phyloP scores from a whole-genome alignment of 2,797 vertebrate genomes.

The Oryzias sinensis region DNA sequence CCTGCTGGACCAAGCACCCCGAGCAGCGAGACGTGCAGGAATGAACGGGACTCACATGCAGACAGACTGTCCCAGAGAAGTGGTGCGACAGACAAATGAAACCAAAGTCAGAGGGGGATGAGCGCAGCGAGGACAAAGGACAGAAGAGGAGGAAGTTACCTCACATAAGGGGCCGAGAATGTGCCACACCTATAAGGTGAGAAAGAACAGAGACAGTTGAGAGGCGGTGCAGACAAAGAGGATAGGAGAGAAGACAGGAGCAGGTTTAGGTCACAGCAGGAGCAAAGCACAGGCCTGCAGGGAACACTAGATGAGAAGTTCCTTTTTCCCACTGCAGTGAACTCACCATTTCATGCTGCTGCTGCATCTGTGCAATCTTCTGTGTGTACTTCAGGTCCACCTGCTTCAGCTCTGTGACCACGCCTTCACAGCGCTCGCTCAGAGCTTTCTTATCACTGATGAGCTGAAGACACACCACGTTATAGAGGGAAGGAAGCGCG shows the following conservation, averaged over 20 bases:
- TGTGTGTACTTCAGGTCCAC: conserved; percentile 89
- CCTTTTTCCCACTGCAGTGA: too few relatives aligned
- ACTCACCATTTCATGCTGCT: conserved; percentile 91
- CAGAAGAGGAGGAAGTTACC: conserved; percentile 76
- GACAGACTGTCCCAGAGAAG: conserved; percentile 44
- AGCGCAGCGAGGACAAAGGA: not conserved
- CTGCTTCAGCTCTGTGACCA: conserved; percentile 86
- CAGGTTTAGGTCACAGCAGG: conserved; percentile 14
- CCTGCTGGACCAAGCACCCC: too few relatives aligned
- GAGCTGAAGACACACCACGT: conserved; percentile 73
- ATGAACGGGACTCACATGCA: conserved; percentile 56
- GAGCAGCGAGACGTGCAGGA: conserved; percentile 12
- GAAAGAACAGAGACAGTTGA: conserved; percentile 48
- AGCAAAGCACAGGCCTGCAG: conserved; percentile 12
- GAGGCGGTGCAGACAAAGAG: conserved; percentile 10
- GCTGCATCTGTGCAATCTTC: conserved; percentile 87
- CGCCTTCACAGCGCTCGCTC: conserved; percentile 86
- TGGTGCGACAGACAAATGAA: conserved; percentile 13
- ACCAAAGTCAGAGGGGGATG: conserved; percentile 2
- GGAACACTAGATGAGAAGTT: too few relatives aligned
- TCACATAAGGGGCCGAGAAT: conserved; percentile 89
- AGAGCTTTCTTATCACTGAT: conserved; percentile 91
- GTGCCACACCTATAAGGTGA: conserved; percentile 86
- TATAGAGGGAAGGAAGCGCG: rapidly evolving
- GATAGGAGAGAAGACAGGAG: conserved; percentile 31